These are phyloP conservation scores for Cylas formicarius DNA, from an alignment of 1,140 invertebrate species.

Conservation along the genomic window DNA sequence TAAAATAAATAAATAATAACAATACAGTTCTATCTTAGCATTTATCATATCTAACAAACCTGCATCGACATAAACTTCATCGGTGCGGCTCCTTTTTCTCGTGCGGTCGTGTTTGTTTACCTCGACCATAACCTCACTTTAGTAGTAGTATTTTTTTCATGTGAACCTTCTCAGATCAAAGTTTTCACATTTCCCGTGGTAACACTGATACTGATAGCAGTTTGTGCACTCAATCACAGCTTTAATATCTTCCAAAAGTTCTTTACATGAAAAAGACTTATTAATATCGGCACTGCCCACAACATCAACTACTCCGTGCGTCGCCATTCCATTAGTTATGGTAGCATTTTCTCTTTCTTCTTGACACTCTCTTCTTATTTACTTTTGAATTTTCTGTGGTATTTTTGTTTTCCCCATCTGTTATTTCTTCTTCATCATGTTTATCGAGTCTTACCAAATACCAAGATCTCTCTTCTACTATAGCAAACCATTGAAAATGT, in stretches of 20 bases:
- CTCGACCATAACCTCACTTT: slow-evolving; percentile 2
- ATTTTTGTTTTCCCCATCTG: too few relatives aligned
- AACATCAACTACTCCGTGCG: too few relatives aligned
- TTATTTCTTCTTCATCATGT: too few relatives aligned
- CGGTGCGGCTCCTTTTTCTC: slow-evolving; percentile 1
- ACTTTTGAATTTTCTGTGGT: too few relatives aligned
- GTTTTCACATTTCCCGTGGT: slow-evolving; percentile 6
- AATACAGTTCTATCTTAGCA: too few relatives aligned
- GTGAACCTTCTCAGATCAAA: not conserved
- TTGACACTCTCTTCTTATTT: too few relatives aligned
- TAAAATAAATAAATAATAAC: too few relatives aligned
- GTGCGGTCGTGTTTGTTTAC: slow-evolving; percentile 6
- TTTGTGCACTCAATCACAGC: not conserved
- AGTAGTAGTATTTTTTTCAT: not conserved
- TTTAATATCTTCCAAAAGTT: not conserved
- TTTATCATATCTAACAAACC: not conserved
- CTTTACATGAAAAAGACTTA: slow-evolving; percentile 3
- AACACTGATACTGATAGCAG: slow-evolving; percentile 3
- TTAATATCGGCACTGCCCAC: slow-evolving; percentile 1
- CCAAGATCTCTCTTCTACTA: too few relatives aligned
- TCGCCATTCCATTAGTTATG: too few relatives aligned
- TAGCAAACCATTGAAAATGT: too few relatives aligned
- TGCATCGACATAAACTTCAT: slow-evolving; percentile 1
- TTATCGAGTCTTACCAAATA: too few relatives aligned
- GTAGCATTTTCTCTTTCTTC: too few relatives aligned